phyloP scores from a whole-genome alignment of 2,888 invertebrate genomes.

The Frankliniella intonsa region DNA sequence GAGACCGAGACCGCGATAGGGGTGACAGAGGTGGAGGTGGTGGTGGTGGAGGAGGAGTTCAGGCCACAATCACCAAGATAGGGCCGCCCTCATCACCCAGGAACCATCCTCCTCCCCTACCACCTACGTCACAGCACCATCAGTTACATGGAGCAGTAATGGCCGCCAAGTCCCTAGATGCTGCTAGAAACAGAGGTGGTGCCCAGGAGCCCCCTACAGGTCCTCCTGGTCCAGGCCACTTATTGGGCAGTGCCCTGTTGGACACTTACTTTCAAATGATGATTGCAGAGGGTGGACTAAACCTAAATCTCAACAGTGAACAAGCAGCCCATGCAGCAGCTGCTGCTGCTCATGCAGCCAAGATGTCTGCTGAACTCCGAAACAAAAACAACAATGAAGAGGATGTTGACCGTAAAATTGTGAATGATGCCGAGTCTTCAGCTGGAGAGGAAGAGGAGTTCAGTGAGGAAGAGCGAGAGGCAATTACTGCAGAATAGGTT shows the following conservation, averaged over 20 bases:
- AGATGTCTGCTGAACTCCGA: slow-evolving; percentile 71
- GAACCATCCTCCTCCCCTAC: not conserved
- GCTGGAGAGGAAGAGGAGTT: slow-evolving; percentile 55
- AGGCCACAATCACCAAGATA: not conserved
- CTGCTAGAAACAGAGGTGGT: slow-evolving; percentile 56
- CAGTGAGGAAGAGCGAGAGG: slow-evolving; percentile 50
- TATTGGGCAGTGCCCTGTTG: slow-evolving; percentile 70
- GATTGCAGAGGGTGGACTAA: slow-evolving; percentile 76
- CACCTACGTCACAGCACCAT: not conserved
- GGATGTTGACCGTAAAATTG: slow-evolving; percentile 48
- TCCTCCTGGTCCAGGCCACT: slow-evolving; percentile 40
- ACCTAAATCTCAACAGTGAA: slow-evolving; percentile 61
- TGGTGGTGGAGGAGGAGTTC: not conserved
- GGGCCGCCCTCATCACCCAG: not conserved
- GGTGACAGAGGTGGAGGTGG: no score
- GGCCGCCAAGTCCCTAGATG: slow-evolving; percentile 62
- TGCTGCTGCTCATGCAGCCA: slow-evolving; percentile 63
- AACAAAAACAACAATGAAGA: slow-evolving; percentile 46
- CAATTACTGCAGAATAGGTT: slow-evolving; percentile 47
- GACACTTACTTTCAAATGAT: slow-evolving; percentile 87
- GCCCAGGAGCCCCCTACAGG: slow-evolving; percentile 59
- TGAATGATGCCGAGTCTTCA: slow-evolving; percentile 54
- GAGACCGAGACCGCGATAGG: not conserved
- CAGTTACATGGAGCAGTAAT: slow-evolving; percentile 49
- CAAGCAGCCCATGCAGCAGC: slow-evolving; percentile 57